Conservation (phyloP, 2,888 invertebrate species). For the Papilio elwesi region DNA sequence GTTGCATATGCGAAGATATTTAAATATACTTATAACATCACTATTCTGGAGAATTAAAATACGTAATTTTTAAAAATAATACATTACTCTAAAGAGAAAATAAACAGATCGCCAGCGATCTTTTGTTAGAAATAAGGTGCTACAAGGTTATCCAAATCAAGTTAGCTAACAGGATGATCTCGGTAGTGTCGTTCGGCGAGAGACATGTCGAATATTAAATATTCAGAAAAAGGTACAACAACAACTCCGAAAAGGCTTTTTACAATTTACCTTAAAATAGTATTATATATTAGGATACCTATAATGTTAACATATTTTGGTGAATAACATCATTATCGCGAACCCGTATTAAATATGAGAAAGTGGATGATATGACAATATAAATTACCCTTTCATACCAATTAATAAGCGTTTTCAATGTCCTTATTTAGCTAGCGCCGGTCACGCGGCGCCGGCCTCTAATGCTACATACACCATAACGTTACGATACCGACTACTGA, state of each 20-base stretch:
- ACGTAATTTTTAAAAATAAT: conserved; percentile 70
- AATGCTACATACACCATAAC: conserved; percentile 79
- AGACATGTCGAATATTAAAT: conserved; percentile 77
- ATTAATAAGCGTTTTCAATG: conserved; percentile 85
- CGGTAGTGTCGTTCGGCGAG: conserved; percentile 63
- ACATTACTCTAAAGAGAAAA: conserved; percentile 79
- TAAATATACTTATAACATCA: conserved; percentile 56
- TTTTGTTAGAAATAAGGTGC: conserved; percentile 78
- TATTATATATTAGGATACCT: conserved; percentile 77
- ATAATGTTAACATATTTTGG: conserved; percentile 81
- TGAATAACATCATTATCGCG: conserved; percentile 84
- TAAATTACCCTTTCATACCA: conserved; percentile 85
- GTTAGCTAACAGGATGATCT: conserved; percentile 69
- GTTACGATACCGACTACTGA: conserved; percentile 78
- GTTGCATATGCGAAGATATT: conserved; percentile 74
- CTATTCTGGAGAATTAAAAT: conserved; percentile 65
- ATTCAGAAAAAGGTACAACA: conserved; percentile 79
- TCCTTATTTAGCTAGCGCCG: conserved; percentile 80
- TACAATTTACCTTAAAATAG: conserved; percentile 81
- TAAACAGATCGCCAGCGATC: conserved; percentile 82
- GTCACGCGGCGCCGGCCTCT: conserved; percentile 74
- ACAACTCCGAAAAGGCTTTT: conserved; percentile 79
- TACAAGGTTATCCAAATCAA: conserved; percentile 71
- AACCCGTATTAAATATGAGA: conserved; percentile 85
- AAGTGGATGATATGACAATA: conserved; percentile 85